These are phyloP conservation scores for Pristionchus fissidentatus DNA, from an alignment of 2,888 invertebrate genomes.

Conservation along the genomic window DNA sequence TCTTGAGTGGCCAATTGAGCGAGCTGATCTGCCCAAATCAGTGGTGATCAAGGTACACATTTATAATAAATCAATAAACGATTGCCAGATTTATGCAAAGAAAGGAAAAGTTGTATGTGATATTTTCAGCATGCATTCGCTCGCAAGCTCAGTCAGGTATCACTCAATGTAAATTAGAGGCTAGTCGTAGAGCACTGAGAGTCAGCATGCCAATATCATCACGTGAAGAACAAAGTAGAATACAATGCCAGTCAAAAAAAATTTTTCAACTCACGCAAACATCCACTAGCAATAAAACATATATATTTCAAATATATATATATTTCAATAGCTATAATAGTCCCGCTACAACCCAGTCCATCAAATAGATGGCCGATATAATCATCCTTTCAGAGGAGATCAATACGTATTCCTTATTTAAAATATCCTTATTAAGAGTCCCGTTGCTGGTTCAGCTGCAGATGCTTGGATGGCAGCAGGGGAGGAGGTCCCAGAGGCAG, in stretches of 20 bases:
- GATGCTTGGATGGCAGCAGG: conserved; percentile 44
- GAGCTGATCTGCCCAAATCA: conserved; percentile 30
- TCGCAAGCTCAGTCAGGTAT: conserved; percentile 32
- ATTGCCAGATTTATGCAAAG: background rate
- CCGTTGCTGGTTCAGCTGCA: conserved; percentile 34
- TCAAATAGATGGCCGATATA: no score
- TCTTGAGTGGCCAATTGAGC: conserved; percentile 13
- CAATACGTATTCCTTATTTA: no score
- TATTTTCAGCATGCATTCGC: conserved; percentile 3
- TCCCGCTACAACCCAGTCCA: no score
- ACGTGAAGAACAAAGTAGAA: background rate
- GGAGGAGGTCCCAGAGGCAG: conserved; percentile 6
- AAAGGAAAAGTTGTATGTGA: background rate
- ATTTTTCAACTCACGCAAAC: no score
- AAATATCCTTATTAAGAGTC: no score
- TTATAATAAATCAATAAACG: no score
- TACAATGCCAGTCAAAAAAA: no score
- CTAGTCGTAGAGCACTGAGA: background rate
- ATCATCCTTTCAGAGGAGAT: no score
- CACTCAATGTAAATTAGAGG: no score
- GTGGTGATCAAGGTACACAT: conserved; percentile 45
- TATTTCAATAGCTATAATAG: no score
- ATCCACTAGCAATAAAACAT: no score
- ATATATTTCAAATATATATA: no score
- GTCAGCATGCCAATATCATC: background rate